Conservation (phyloP, 2,888 invertebrate species). For the Drosophila vallismaia region DNA sequence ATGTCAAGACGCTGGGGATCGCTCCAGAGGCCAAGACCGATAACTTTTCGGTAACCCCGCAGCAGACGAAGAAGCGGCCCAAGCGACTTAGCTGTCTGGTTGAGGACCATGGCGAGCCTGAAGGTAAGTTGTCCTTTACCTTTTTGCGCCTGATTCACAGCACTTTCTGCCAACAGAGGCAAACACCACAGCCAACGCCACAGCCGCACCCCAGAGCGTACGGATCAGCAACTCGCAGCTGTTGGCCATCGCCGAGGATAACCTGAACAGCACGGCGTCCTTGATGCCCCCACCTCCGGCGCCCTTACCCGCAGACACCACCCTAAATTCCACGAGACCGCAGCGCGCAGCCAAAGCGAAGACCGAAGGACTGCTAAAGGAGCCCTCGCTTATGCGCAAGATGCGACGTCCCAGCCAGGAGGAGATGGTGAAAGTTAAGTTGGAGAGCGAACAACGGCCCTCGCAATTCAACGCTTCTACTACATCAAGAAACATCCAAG, state of each 20-base stretch:
- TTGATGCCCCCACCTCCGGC: conserved; percentile 74
- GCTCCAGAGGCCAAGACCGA: conserved; percentile 7
- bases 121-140: conserved; percentile 30
- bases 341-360: conserved; percentile 80
- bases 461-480: conserved; percentile 59
- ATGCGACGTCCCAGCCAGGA: conserved; percentile 71
- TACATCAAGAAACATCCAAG: not conserved
- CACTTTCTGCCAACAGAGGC: not conserved
- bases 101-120: conserved; percentile 65
- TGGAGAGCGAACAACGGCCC: conserved; percentile 76
- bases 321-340: conserved; percentile 71
- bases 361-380: conserved; percentile 76
- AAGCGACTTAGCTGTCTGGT: conserved; percentile 73
- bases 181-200: conserved; percentile 3
- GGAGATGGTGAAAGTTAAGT: conserved; percentile 64
- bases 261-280: conserved; percentile 45
- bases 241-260: conserved; percentile 51
- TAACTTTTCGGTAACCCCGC: conserved; percentile 69
- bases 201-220: conserved; percentile 30
- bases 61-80: conserved; percentile 79
- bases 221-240: conserved; percentile 66
- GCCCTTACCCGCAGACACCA: conserved; percentile 54
- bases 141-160: not conserved
- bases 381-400: conserved; percentile 67
- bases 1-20: conserved; percentile 27